Base-by-base conservation (phyloP, 1,140 invertebrate genomes). In the Orchesella cincta region DNA sequence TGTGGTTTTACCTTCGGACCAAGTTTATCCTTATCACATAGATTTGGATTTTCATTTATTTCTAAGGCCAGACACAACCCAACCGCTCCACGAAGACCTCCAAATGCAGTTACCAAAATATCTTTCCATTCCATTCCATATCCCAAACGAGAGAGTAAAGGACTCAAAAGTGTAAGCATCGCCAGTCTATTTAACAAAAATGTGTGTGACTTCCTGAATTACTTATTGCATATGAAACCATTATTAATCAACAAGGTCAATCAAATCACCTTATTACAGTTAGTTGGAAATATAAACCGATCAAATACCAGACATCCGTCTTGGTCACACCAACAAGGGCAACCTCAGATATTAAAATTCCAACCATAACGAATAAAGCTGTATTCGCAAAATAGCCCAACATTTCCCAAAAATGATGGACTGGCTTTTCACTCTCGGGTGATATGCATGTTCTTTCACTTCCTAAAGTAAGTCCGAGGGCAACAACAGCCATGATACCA, bases 321-420 rank as follows among this genome's bases (percentile, higher is more conserved):
- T 78, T 76, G 20, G 83, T 80, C 18, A 83, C 71, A 26, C 76
- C 76, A 67, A 81, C 78, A 0, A 80, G 31, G 0, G 83, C 80
- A 26, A 74, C 81, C 52, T 86, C 83, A 36, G 84, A 83, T 54
- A 88, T 87, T 20, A 88, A 83, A 54, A 87, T 83, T 12, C 87
- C 87, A 51, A 87, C 86, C 29, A 88, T 82, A 52, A 86, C 85
- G 79, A 88, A 88, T 26, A 67, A 67, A 29, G 62, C 62, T 0
- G 87, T 87, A 80, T 88, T 88, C 16, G 86, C 86, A 34, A 87
- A 82, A 75, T 87, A 88, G 18, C 85, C 84, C 54, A 88, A 67
- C 33, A 86, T 85, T 80, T 87, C 85, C 87, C 87, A 88, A 76
- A 87, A 87, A 75, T 83, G 81, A 80, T 88, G 86, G 2, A 88